Conservation (phyloP, 2,888 invertebrate species). For the Macrosoma leucophasiata region DNA sequence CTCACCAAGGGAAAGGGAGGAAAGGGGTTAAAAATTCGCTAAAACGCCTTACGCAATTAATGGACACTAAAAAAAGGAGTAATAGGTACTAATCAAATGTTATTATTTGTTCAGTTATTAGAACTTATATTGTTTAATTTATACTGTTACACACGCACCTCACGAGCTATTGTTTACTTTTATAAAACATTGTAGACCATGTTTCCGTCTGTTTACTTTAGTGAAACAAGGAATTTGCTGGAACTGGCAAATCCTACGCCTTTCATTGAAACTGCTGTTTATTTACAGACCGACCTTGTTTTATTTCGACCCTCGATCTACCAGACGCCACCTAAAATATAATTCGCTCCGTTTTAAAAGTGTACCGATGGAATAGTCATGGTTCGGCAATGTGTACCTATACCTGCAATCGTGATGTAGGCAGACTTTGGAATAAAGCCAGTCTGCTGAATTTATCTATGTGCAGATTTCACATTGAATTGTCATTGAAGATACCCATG, state of each 20-base stretch:
- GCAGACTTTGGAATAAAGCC: slow-evolving; percentile 43
- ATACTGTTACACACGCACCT: too few species aligned
- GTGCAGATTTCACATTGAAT: slow-evolving; percentile 8
- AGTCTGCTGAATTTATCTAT: slow-evolving; percentile 29
- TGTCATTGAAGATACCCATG: slow-evolving; percentile 4
- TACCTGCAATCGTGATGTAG: slow-evolving; percentile 43
- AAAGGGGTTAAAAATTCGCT: too few species aligned
- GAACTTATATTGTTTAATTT: too few species aligned
- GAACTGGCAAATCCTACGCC: slow-evolving; percentile 37
- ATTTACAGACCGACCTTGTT: slow-evolving; percentile 61
- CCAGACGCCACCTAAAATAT: slow-evolving; percentile 47
- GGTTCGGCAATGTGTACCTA: slow-evolving; percentile 32
- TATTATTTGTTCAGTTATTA: too few species aligned
- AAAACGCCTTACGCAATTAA: too few species aligned
- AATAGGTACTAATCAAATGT: too few species aligned
- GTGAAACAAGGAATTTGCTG: too few species aligned
- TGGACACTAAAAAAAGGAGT: too few species aligned
- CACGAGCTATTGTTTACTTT: too few species aligned
- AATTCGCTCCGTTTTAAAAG: slow-evolving; percentile 43
- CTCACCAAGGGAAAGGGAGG: too few species aligned
- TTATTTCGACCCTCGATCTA: slow-evolving; percentile 51
- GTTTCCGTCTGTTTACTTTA: too few species aligned
- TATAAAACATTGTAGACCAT: too few species aligned
- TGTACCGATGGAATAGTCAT: slow-evolving; percentile 41
- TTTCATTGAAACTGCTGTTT: slow-evolving; percentile 41